Percentiles rank a stretch among this genome's conserved stretches.
Evolutionary conservation across 2,888 invertebrate species (phyloP).

Genomic region (Brachyopa scutellaris): DNA sequence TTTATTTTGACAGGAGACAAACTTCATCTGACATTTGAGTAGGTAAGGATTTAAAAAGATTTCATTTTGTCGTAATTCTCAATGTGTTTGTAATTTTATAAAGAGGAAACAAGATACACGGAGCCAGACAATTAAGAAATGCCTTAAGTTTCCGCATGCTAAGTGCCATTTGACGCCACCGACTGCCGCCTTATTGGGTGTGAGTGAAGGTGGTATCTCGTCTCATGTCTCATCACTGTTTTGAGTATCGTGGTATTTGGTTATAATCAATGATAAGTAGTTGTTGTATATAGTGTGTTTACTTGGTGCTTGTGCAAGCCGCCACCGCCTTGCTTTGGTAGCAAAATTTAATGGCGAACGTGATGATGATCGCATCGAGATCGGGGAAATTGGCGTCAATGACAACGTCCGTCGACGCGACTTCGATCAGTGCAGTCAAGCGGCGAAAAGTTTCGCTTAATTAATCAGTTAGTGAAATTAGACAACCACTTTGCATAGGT

Average conservation of each 20-base stretch:
- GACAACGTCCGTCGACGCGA: not conserved
- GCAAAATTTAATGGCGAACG: slow-evolving; percentile 62
- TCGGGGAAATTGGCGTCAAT: slow-evolving; percentile 53
- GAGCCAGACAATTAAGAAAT: slow-evolving; percentile 52
- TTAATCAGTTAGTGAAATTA: slow-evolving; percentile 17
- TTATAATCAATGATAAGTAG: slow-evolving; percentile 47
- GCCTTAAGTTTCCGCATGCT: slow-evolving; percentile 47
- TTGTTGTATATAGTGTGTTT: slow-evolving; percentile 10
- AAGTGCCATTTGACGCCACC: slow-evolving; percentile 61
- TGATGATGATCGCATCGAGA: slow-evolving; percentile 62
- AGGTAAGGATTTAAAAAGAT: no score
- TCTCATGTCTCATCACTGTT: slow-evolving; percentile 42
- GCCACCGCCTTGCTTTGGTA: slow-evolving; percentile 3
- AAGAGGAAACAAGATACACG: no score
- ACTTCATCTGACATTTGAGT: slow-evolving; percentile 23
- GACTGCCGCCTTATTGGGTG: slow-evolving; percentile 3
- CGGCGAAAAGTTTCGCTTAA: slow-evolving; percentile 13
- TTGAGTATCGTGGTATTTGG: slow-evolving; percentile 41
- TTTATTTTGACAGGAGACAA: not conserved
- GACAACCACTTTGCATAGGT: slow-evolving; percentile 34
- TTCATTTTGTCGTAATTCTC: no score
- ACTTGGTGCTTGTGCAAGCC: slow-evolving; percentile 22
- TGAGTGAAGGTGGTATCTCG: slow-evolving; percentile 42
- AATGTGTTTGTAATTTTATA: no score
- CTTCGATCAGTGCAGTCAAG: slow-evolving; percentile 6